phyloP scores from a whole-genome alignment of 2,888 invertebrate genomes.

The Synanthedon andrenaeformis region DNA sequence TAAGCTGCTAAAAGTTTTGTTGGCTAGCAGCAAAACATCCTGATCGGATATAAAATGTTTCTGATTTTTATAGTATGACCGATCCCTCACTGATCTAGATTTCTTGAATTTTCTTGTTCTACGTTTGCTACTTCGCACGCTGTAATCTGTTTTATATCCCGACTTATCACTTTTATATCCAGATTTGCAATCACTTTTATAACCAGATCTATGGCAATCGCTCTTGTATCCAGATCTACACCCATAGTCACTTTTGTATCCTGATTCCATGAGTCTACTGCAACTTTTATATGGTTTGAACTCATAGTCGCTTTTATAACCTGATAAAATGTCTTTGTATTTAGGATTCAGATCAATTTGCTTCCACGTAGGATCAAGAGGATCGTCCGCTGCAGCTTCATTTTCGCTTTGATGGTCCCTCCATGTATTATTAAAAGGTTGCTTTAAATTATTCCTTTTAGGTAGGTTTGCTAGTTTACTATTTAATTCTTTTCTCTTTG shows the following conservation, averaged over 20 bases:
- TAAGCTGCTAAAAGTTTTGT: constrained; percentile 63
- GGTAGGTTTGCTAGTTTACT: constrained; percentile 52
- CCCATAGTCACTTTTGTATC: constrained; percentile 74
- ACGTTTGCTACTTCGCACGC: constrained; percentile 57
- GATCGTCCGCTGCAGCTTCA: constrained; percentile 66
- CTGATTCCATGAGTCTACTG: constrained; percentile 66
- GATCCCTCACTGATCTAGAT: constrained; percentile 60
- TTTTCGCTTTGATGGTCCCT: constrained; percentile 63
- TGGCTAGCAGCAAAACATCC: constrained; percentile 70
- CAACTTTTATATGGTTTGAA: constrained; percentile 65
- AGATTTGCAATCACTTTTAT: constrained; percentile 72
- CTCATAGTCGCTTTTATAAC: constrained; percentile 73
- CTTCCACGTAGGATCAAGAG: constrained; percentile 73
- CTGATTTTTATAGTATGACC: constrained; percentile 66
- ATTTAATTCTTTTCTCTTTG: constrained; percentile 62
- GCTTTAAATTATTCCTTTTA: constrained; percentile 34
- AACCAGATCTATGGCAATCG: constrained; percentile 67
- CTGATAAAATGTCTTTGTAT: constrained; percentile 71
- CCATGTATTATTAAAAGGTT: constrained; percentile 53
- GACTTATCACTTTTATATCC: constrained; percentile 73
- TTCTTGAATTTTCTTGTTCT: constrained; percentile 64
- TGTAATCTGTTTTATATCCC: constrained; percentile 72
- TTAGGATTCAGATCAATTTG: constrained; percentile 75
- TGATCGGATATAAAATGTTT: constrained; percentile 70
- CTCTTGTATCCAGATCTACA: constrained; percentile 64